Conservation (phyloP, 2,797 vertebrate species). For the Tamandua tetradactyla region DNA sequence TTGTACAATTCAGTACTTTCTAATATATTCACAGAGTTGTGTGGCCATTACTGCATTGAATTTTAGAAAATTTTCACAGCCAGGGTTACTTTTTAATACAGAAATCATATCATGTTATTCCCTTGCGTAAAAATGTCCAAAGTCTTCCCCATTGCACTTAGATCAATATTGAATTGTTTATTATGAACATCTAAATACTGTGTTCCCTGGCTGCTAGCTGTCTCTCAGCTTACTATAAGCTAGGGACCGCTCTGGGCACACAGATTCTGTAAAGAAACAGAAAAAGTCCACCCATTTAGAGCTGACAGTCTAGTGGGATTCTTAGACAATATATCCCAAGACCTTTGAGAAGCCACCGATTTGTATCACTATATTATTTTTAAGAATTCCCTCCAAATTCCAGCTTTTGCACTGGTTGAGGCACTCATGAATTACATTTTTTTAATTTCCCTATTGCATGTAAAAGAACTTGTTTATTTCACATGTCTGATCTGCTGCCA, state of each 20-base stretch:
- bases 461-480: conserved; percentile 38
- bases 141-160: not conserved
- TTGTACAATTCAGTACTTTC: too few relatives aligned
- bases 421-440: conserved; percentile 36
- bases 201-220: too few relatives aligned
- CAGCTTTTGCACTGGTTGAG: not conserved
- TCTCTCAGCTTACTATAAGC: not conserved
- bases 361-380: not conserved
- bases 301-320: not conserved
- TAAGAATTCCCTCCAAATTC: not conserved
- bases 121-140: not conserved
- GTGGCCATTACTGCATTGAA: too few relatives aligned
- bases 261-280: not conserved
- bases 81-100: conserved; percentile 12
- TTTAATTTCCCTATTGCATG: not conserved
- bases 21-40: too few relatives aligned
- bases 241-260: not conserved
- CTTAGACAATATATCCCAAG: not conserved
- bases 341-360: not conserved
- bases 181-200: not conserved
- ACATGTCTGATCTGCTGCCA: conserved; percentile 28
- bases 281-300: not conserved
- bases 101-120: not conserved
- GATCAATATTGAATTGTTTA: not conserved
- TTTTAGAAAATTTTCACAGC: not conserved